Conservation (phyloP, 2,888 invertebrate species). For the Drosophila colorata region DNA sequence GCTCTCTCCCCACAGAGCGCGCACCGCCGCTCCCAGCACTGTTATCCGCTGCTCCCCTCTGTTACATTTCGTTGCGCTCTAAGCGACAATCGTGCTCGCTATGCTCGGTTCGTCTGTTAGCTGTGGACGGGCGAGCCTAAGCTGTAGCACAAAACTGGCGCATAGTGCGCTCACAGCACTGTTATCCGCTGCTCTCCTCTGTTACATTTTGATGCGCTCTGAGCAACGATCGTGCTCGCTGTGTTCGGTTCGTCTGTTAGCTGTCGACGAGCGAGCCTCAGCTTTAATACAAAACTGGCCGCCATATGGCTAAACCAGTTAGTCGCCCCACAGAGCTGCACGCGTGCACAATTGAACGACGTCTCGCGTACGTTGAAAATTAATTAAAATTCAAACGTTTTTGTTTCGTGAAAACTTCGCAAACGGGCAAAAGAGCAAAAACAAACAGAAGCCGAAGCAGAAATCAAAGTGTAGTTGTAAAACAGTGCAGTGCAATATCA, state of each 20-base stretch:
- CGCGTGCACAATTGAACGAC: conserved; percentile 31
- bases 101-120: conserved; percentile 9
- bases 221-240: conserved; percentile 18
- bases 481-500: conserved; percentile 51
- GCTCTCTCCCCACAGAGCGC: neutral
- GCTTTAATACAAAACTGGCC: conserved; percentile 64
- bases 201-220: conserved; percentile 25
- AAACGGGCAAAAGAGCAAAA: conserved; percentile 24
- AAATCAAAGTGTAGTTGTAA: conserved; percentile 43
- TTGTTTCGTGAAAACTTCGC: conserved; percentile 24
- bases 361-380: conserved; percentile 18
- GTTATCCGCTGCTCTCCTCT: no score
- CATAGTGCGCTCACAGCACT: no score
- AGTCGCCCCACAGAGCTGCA: conserved; percentile 69
- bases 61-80: conserved; percentile 25
- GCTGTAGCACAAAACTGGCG: conserved; percentile 63
- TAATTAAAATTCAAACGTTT: conserved; percentile 21
- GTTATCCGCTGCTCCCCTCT: neutral
- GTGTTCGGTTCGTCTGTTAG: conserved; percentile 10
- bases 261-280: conserved; percentile 13
- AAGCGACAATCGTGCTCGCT: conserved; percentile 18
- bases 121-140: conserved; percentile 13
- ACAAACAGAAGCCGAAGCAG: conserved; percentile 16
- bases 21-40: neutral
- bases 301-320: conserved; percentile 81